Conservation (phyloP, 2,113 vertebrate genomes). For the Vulpes vulpes region DNA sequence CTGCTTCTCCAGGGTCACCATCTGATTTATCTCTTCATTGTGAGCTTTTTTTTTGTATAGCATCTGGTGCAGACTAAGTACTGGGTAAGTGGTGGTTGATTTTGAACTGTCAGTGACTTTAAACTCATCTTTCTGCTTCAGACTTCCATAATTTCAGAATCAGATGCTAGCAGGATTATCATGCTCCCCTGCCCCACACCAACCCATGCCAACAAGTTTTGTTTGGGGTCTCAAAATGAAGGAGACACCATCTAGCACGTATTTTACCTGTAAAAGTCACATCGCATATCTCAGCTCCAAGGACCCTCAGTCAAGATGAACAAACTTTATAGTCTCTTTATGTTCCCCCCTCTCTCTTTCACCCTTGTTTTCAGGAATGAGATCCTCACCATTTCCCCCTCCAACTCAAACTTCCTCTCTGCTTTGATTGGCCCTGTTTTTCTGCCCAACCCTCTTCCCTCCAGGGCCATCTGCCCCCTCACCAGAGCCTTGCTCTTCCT, state of each 20-base stretch:
- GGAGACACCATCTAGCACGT: neutral
- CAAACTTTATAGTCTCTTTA: neutral
- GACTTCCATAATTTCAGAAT: neutral
- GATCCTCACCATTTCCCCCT: neutral
- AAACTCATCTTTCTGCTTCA: neutral
- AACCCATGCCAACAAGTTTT: rapidly evolving
- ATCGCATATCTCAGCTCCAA: neutral
- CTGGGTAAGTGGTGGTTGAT: neutral
- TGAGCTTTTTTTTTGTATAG: neutral
- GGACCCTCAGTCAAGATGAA: neutral
- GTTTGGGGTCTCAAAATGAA: neutral
- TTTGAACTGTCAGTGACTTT: neutral
- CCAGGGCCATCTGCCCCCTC: neutral
- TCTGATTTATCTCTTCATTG: neutral
- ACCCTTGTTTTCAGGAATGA: neutral
- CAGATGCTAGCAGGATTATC: neutral
- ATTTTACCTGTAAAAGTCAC: neutral
- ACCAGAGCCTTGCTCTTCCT: too few species aligned
- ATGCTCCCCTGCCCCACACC: neutral
- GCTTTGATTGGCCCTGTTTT: neutral
- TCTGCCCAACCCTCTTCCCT: neutral
- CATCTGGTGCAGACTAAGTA: neutral
- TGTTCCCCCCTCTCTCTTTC: neutral
- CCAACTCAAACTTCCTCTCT: neutral
- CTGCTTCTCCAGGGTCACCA: neutral